A percentile compares a stretch with the other conserved stretches of the same genome.
phyloP scores from a whole-genome alignment of 2,113 vertebrate species.

The Lepisosteus osseus region DNA sequence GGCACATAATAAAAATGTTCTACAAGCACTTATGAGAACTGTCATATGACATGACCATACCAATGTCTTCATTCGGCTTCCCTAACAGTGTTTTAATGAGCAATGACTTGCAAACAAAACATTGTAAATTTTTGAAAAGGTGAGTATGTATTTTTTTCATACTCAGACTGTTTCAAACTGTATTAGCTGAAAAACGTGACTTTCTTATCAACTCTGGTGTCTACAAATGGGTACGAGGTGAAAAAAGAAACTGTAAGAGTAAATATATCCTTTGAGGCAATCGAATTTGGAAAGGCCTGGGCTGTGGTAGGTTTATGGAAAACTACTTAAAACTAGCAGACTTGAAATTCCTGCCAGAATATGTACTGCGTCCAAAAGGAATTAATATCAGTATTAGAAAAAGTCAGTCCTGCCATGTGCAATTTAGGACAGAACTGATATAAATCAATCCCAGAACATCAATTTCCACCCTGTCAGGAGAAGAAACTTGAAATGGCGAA shows the following conservation, averaged over 20 bases:
- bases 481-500: slow-evolving; percentile 34
- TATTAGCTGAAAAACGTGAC: no score
- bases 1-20: no score
- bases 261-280: slow-evolving; percentile 56
- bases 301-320: slow-evolving; percentile 58
- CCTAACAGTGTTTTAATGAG: no score
- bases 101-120: no score
- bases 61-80: no score
- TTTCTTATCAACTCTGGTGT: no score
- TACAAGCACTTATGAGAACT: no score
- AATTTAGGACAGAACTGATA: slow-evolving; percentile 55
- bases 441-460: slow-evolving; percentile 64
- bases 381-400: slow-evolving; percentile 64
- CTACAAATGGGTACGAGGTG: slow-evolving; percentile 13
- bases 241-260: slow-evolving; percentile 24
- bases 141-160: no score
- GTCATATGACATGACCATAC: no score
- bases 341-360: slow-evolving; percentile 54
- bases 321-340: slow-evolving; percentile 62
- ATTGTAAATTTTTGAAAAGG: no score
- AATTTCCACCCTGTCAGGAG: slow-evolving; percentile 49
- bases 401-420: slow-evolving; percentile 61
- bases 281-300: slow-evolving; percentile 58
- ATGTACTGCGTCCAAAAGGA: slow-evolving; percentile 51
- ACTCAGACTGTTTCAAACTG: no score